These are phyloP conservation scores for Schizaphis graminum DNA, from an alignment of 2,888 invertebrate species.

Conservation along the genomic window DNA sequence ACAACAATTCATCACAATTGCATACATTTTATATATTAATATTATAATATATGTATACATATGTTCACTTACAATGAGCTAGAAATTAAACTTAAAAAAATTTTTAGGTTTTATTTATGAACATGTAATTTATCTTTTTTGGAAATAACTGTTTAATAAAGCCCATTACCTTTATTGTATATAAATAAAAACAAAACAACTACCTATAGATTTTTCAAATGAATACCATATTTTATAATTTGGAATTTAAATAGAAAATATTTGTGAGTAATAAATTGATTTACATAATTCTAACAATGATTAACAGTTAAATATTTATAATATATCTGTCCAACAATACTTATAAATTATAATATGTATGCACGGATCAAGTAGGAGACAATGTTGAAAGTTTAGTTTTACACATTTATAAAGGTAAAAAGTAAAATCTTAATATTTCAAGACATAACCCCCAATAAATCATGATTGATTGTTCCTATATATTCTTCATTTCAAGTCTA, in stretches of 20 bases:
- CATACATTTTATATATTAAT: not conserved
- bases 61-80: not conserved
- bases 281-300: not conserved
- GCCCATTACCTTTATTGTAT: not conserved
- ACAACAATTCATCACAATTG: not conserved
- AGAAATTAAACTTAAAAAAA: not conserved
- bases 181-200: not conserved
- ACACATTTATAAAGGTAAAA: not conserved
- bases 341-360: not conserved
- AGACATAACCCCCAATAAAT: not conserved
- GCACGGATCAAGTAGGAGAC: not conserved
- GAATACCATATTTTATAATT: not conserved
- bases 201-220: not conserved
- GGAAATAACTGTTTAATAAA: not conserved
- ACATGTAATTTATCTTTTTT: not conserved
- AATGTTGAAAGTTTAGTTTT: not conserved
- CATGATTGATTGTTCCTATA: not conserved
- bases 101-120: not conserved
- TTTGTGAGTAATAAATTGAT: not conserved
- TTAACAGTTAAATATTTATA: not conserved
- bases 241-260: not conserved
- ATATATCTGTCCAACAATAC: not conserved
- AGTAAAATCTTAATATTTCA: not conserved
- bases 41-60: not conserved
- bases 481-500: not conserved